Percentiles rank a stretch among this genome's conserved stretches.
These are phyloP conservation scores for Aricia artaxerxes DNA, from an alignment of 2,888 invertebrate species.

Conservation along the genomic window DNA sequence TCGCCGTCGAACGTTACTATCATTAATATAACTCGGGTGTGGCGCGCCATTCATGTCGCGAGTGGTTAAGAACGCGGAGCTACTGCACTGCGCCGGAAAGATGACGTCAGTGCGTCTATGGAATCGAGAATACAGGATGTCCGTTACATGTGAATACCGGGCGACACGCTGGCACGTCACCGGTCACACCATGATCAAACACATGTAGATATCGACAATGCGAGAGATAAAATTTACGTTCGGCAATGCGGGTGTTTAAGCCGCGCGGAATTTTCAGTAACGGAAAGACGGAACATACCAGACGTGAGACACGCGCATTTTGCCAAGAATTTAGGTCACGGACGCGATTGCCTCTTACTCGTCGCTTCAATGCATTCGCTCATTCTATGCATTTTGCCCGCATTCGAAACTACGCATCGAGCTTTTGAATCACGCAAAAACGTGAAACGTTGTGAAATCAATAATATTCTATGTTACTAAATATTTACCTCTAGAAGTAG, in stretches of 20 bases:
- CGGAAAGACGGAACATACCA: constrained; percentile 50
- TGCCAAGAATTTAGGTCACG: constrained; percentile 71
- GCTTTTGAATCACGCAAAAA: constrained; percentile 16
- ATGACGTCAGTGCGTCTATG: constrained; percentile 67
- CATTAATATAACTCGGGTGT: constrained; percentile 46
- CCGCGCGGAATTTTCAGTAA: constrained; percentile 41
- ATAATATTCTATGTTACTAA: too few species aligned
- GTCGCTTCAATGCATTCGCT: constrained; percentile 68
- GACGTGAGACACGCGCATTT: constrained; percentile 63
- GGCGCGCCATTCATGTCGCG: constrained; percentile 62
- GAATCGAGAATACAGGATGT: constrained; percentile 61
- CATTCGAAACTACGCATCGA: constrained; percentile 41
- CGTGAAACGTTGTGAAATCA: too few species aligned
- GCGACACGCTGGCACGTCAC: constrained; percentile 53
- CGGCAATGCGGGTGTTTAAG: constrained; percentile 35
- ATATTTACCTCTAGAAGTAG: constrained; percentile 66
- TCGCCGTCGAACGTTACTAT: constrained; percentile 28
- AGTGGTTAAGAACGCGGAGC: constrained; percentile 54
- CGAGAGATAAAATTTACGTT: constrained; percentile 29
- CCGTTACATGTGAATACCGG: constrained; percentile 53
- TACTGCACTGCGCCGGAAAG: constrained; percentile 56
- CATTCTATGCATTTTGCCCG: constrained; percentile 57
- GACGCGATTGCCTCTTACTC: constrained; percentile 69
- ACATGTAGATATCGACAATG: constrained; percentile 43
- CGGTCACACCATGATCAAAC: constrained; percentile 43